Evolutionary conservation across 1,140 invertebrate species (phyloP).

Genomic region (Apocrypta bakeri): DNA sequence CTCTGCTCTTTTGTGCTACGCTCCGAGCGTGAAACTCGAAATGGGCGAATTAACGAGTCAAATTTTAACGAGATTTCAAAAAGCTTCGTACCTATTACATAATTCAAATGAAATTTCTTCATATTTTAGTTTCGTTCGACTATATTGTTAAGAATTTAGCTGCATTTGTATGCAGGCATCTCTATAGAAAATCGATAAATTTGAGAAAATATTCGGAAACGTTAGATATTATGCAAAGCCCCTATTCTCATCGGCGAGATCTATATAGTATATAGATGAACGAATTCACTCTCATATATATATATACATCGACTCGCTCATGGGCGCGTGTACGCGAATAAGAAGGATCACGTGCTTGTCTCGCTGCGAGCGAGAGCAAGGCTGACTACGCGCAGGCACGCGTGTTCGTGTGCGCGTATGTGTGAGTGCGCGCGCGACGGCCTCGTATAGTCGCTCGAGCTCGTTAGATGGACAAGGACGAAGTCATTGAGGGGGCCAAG

Average conservation of each 20-base stretch:
- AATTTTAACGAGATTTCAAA: neutral
- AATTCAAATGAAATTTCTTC: too few relatives aligned
- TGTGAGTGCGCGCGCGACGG: neutral
- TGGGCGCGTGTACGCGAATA: slow-evolving; percentile 8
- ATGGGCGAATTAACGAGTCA: neutral
- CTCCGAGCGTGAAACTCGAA: too few relatives aligned
- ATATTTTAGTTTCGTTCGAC: too few relatives aligned
- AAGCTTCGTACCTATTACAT: too few relatives aligned
- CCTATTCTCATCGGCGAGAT: too few relatives aligned
- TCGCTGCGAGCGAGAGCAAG: neutral
- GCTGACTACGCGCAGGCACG: slow-evolving; percentile 26
- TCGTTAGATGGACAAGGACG: slow-evolving; percentile 47
- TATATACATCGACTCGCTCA: slow-evolving; percentile 8
- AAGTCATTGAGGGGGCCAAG: slow-evolving; percentile 38
- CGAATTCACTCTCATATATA: slow-evolving; percentile 19
- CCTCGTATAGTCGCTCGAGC: neutral
- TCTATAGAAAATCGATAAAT: too few relatives aligned
- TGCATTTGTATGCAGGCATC: too few relatives aligned
- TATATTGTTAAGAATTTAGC: too few relatives aligned
- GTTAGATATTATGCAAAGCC: too few relatives aligned
- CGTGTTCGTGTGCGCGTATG: neutral
- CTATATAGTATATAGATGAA: neutral
- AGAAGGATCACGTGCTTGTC: slow-evolving; percentile 39
- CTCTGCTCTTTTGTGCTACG: neutral
- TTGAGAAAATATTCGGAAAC: too few relatives aligned